Conservation (phyloP, 2,113 vertebrate genomes). For the Phalacrocorax aristotelis region DNA sequence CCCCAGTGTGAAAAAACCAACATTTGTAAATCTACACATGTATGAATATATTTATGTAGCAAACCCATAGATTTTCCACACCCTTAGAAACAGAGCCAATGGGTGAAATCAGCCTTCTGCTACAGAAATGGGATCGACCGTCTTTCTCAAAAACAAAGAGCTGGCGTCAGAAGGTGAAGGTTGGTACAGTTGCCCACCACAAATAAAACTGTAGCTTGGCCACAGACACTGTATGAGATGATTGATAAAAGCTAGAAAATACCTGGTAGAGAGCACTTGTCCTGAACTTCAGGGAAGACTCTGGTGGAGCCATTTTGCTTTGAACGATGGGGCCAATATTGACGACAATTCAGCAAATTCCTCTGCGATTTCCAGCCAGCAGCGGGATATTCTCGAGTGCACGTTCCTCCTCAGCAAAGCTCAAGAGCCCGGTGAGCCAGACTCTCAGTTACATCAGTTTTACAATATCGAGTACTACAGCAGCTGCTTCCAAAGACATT, state of each 20-base stretch:
- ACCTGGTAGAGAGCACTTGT: background rate
- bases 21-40: no score
- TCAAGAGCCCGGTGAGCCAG: background rate
- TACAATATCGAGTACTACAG: background rate
- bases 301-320: background rate
- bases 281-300: background rate
- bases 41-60: background rate
- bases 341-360: background rate
- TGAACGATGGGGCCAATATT: background rate
- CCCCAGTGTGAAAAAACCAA: background rate
- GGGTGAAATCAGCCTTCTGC: background rate
- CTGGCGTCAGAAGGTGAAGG: background rate
- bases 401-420: no score
- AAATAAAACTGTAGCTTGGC: background rate
- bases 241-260: background rate
- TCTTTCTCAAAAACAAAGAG: background rate
- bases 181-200: background rate
- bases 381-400: background rate
- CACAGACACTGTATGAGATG: background rate
- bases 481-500: background rate
- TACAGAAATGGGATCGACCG: rapidly evolving
- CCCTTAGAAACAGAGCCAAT: background rate
- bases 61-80: background rate
- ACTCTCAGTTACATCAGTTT: background rate
- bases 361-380: background rate